Conservation (phyloP, 1,140 invertebrate genomes). For the Procambarus clarkii region DNA sequence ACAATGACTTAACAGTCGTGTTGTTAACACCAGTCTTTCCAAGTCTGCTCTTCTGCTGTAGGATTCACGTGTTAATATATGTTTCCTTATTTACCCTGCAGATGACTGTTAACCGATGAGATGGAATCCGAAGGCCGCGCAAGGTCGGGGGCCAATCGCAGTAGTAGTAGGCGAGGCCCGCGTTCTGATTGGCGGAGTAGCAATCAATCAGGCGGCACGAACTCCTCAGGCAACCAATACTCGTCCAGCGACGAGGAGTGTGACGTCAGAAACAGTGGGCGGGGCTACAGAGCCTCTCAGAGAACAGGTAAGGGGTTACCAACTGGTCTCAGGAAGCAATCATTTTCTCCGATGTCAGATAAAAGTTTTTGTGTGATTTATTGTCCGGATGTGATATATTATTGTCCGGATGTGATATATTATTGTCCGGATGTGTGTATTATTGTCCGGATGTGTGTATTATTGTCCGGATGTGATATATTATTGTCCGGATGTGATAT, state of each 20-base stretch:
- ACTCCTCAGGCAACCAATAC: constrained; percentile 61
- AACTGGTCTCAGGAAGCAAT: not conserved
- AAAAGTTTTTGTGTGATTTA: too few species aligned
- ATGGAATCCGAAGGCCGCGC: constrained; percentile 62
- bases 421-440: too few species aligned
- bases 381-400: too few species aligned
- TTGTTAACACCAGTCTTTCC: too few species aligned
- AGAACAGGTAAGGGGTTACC: constrained; percentile 45
- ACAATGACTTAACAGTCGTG: too few species aligned
- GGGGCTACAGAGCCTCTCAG: constrained; percentile 48
- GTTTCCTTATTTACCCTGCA: not conserved
- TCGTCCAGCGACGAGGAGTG: constrained; percentile 61
- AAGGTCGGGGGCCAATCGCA: constrained; percentile 60
- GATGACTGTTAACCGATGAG: constrained; percentile 57
- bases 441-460: too few species aligned
- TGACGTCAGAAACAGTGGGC: constrained; percentile 56
- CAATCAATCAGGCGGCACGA: constrained; percentile 63
- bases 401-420: too few species aligned
- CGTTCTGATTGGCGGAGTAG: constrained; percentile 65
- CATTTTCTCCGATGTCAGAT: too few species aligned
- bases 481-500: too few species aligned
- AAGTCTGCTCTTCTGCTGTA: too few species aligned
- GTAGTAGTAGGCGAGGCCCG: constrained; percentile 58
- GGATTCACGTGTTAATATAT: not conserved
- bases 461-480: too few species aligned